Conservation (phyloP, 2,113 vertebrate species). For the Mungos mungo region DNA sequence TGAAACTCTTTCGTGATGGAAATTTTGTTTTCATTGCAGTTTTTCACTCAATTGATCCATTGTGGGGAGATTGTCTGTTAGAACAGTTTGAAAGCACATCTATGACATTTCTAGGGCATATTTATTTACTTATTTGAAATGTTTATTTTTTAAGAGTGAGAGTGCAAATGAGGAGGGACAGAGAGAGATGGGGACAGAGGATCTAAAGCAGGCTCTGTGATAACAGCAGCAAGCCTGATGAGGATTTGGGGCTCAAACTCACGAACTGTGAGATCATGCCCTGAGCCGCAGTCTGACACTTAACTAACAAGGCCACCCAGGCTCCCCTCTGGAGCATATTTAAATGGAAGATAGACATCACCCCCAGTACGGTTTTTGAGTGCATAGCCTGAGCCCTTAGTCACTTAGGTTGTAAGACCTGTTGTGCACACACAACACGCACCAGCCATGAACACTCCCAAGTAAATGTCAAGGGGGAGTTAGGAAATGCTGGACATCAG, state of each 20-base stretch:
- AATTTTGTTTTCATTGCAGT: neutral
- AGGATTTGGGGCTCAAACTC: no score
- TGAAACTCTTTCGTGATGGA: neutral
- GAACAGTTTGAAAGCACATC: neutral
- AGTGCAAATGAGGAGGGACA: no score
- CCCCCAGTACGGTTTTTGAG: neutral
- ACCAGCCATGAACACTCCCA: neutral
- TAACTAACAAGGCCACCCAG: no score
- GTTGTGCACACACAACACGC: rapidly evolving
- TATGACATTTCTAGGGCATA: neutral
- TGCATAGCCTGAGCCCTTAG: neutral
- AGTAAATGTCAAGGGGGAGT: neutral
- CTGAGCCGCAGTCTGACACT: no score
- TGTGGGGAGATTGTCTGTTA: neutral
- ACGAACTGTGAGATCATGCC: no score
- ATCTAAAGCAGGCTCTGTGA: no score
- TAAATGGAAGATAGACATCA: neutral
- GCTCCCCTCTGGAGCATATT: no score
- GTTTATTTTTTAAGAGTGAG: no score
- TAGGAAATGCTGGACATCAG: neutral
- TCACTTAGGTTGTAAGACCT: neutral
- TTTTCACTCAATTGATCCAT: neutral
- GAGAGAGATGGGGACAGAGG: no score
- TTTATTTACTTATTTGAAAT: no score
- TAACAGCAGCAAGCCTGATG: no score